Conservation (phyloP, 2,888 invertebrate species). For the Polyploca ridens region DNA sequence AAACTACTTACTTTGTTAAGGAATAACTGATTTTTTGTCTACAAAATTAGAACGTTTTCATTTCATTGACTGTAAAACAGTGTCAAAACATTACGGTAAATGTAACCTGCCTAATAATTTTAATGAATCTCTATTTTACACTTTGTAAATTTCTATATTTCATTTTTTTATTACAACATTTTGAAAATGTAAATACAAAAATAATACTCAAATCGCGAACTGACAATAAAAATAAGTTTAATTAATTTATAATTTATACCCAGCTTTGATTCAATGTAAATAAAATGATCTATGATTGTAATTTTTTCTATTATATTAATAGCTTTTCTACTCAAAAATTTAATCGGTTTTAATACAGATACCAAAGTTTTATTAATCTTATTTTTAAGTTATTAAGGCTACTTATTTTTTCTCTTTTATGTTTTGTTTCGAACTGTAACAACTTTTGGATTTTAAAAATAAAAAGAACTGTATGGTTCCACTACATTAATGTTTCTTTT, state of each 20-base stretch:
- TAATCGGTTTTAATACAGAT: constrained; percentile 82
- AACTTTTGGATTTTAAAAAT: constrained; percentile 37
- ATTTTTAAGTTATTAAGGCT: constrained; percentile 76
- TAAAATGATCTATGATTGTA: constrained; percentile 64
- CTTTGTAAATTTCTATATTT: constrained; percentile 43
- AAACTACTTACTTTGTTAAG: not conserved
- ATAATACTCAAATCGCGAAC: constrained; percentile 82
- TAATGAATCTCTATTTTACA: constrained; percentile 32
- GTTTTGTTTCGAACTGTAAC: constrained; percentile 58
- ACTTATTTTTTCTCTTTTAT: constrained; percentile 64
- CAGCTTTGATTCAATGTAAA: constrained; percentile 69
- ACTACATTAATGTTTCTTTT: not conserved
- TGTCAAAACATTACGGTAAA: constrained; percentile 39
- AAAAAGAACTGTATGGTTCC: constrained; percentile 23
- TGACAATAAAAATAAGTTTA: constrained; percentile 82
- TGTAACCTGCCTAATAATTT: constrained; percentile 35
- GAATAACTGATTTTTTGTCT: not conserved
- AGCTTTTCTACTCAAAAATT: constrained; percentile 79
- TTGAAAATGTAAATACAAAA: constrained; percentile 67
- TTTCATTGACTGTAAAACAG: constrained; percentile 11
- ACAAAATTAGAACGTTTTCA: not conserved
- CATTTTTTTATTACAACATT: constrained; percentile 53
- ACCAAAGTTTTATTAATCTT: constrained; percentile 83
- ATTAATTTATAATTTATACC: constrained; percentile 68
- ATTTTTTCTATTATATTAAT: constrained; percentile 68